A percentile compares a stretch with the other conserved stretches of the same genome.
Evolutionary conservation across 1,140 invertebrate genomes (phyloP).

Genomic region (Drosophila sp.): DNA sequence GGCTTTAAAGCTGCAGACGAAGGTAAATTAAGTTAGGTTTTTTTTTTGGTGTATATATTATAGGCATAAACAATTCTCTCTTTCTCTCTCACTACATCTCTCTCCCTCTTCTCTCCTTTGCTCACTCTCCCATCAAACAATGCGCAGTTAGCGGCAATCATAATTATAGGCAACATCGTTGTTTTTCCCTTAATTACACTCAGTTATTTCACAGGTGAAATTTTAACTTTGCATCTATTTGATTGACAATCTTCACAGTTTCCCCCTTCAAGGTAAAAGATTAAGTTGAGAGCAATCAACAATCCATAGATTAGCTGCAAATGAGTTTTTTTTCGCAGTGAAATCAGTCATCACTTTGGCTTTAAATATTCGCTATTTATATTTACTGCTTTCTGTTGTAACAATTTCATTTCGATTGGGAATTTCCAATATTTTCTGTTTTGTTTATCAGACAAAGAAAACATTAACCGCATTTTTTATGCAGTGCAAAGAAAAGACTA

Average conservation of each 20-base stretch:
- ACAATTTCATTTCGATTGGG: constrained; percentile 34
- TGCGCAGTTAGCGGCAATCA: constrained; percentile 44
- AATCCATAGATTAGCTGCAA: constrained; percentile 19
- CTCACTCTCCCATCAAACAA: constrained; percentile 40
- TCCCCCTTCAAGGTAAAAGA: constrained; percentile 57
- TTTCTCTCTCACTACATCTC: neutral
- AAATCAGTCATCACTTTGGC: constrained; percentile 13
- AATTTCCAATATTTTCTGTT: constrained; percentile 33
- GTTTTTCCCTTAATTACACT: constrained; percentile 59
- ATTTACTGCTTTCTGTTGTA: constrained; percentile 42
- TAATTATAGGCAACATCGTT: constrained; percentile 46
- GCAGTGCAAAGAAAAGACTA: constrained; percentile 50
- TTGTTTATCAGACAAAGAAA: constrained; percentile 52
- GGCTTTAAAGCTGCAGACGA: constrained; percentile 74
- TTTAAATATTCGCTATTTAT: constrained; percentile 12
- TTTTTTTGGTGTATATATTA: neutral
- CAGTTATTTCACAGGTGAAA: constrained; percentile 67
- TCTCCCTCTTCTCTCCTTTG: constrained; percentile 19
- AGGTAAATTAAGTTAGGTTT: constrained; percentile 21
- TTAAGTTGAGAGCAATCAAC: constrained; percentile 17
- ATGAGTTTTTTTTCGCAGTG: constrained; percentile 17
- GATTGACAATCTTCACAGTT: constrained; percentile 28
- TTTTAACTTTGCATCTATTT: constrained; percentile 45
- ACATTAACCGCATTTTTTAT: constrained; percentile 55
- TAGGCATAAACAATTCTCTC: neutral